Percentiles rank a stretch among this genome's conserved stretches.
Evolutionary conservation across 2,888 invertebrate species (phyloP).

Genomic region (Zaprionus bogoriensis): DNA sequence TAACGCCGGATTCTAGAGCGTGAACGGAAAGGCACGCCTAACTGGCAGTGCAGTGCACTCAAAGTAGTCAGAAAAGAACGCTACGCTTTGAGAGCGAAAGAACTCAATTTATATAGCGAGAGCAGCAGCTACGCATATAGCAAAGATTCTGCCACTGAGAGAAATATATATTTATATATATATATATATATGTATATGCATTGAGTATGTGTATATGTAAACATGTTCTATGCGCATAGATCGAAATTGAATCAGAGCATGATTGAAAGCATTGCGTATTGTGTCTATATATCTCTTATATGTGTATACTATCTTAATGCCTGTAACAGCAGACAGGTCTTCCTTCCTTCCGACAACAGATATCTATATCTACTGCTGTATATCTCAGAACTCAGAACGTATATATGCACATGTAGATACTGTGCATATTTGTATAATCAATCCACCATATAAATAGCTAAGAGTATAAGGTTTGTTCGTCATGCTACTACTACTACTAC

Average conservation of each 20-base stretch:
- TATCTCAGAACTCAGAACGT: conserved; percentile 15
- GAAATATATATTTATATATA: conserved; percentile 12
- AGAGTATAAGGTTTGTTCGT: conserved; percentile 65
- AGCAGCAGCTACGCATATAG: conserved; percentile 49
- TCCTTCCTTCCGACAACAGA: conserved; percentile 46
- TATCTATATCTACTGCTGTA: too few species aligned
- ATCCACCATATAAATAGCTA: conserved; percentile 50
- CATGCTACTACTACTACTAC: conserved; percentile 61
- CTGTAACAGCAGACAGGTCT: conserved; percentile 40
- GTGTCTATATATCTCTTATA: conserved; percentile 23
- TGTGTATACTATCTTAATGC: conserved; percentile 35
- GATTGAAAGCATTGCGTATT: conserved; percentile 34
- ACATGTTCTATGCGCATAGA: conserved; percentile 26
- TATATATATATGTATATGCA: conserved; percentile 18
- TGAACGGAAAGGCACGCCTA: conserved; percentile 43
- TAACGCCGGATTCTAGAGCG: conserved; percentile 67
- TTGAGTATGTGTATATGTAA: conserved; percentile 14
- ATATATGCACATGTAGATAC: conserved; percentile 16
- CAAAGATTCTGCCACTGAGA: conserved; percentile 47
- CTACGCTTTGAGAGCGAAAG: conserved; percentile 54
- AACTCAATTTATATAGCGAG: conserved; percentile 39
- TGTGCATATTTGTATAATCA: conserved; percentile 48
- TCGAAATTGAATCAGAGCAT: conserved; percentile 28
- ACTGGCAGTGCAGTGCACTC: conserved; percentile 46
- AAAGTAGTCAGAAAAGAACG: conserved; percentile 52